A percentile compares a stretch with the other conserved stretches of the same genome.
These are phyloP conservation scores for Campoplex capitator DNA, from an alignment of 2,888 invertebrate species.

Conservation along the genomic window DNA sequence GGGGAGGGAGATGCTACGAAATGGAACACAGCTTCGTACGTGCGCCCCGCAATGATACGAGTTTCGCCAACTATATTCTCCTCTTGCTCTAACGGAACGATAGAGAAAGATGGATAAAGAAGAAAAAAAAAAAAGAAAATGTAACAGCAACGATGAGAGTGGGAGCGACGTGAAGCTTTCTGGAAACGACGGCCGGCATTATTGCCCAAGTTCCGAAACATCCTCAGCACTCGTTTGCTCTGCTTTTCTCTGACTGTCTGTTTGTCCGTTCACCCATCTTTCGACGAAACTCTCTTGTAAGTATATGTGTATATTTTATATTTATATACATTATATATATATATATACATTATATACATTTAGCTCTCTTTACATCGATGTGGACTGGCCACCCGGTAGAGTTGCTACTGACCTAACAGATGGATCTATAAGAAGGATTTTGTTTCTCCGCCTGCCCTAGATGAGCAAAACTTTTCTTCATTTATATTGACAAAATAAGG, in stretches of 20 bases:
- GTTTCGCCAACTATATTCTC: slow-evolving; percentile 75
- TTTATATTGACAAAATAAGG: slow-evolving; percentile 61
- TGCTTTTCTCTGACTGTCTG: slow-evolving; percentile 68
- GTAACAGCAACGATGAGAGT: slow-evolving; percentile 39
- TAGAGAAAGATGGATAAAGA: slow-evolving; percentile 4
- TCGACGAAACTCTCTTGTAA: slow-evolving; percentile 37
- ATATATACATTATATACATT: slow-evolving; percentile 16
- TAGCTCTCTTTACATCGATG: slow-evolving; percentile 45
- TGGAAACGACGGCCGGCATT: slow-evolving; percentile 79
- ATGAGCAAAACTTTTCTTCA: slow-evolving; percentile 64
- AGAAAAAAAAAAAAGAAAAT: slow-evolving; percentile 33
- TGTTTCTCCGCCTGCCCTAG: slow-evolving; percentile 39
- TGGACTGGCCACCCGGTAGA: slow-evolving; percentile 31
- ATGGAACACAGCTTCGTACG: slow-evolving; percentile 54
- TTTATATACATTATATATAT: slow-evolving; percentile 20
- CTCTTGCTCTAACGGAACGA: background rate
- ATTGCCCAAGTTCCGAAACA: slow-evolving; percentile 81
- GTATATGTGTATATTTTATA: slow-evolving; percentile 18
- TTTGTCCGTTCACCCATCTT: slow-evolving; percentile 49
- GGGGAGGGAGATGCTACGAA: background rate
- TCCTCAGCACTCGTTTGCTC: slow-evolving; percentile 70
- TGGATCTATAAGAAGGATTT: slow-evolving; percentile 37
- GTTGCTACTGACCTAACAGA: slow-evolving; percentile 7
- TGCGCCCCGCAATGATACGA: slow-evolving; percentile 73
- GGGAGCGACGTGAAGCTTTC: slow-evolving; percentile 64